These are phyloP conservation scores for Pammene fasciana DNA, from an alignment of 2,888 invertebrate genomes.

Conservation along the genomic window DNA sequence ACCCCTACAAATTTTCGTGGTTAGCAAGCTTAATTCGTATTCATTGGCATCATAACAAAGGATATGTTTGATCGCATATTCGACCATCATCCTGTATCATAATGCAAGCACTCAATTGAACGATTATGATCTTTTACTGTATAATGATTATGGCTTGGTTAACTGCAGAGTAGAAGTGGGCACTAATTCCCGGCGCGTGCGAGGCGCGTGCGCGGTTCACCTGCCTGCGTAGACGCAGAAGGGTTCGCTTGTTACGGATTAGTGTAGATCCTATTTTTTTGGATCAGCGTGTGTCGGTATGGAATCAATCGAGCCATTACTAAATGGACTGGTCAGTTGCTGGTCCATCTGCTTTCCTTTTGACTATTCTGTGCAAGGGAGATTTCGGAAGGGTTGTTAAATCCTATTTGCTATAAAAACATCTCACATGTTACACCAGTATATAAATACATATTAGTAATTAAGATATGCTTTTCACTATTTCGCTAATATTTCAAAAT, in stretches of 20 bases:
- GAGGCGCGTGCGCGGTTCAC: constrained; percentile 61
- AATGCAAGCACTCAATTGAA: not conserved
- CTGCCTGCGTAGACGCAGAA: constrained; percentile 53
- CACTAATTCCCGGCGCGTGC: constrained; percentile 64
- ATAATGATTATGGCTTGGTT: not conserved
- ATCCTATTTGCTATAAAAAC: not conserved
- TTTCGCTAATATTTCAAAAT: too few relatives aligned
- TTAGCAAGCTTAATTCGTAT: too few relatives aligned
- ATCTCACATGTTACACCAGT: not conserved
- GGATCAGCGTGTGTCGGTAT: constrained; percentile 4
- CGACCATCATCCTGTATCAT: not conserved
- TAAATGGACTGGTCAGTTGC: constrained; percentile 18
- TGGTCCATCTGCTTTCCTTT: constrained; percentile 12
- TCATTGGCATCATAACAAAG: not conserved
- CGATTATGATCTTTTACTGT: not conserved
- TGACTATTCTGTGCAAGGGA: not conserved
- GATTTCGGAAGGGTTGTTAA: not conserved
- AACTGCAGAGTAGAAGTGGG: not conserved
- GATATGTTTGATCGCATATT: too few relatives aligned
- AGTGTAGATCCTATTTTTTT: constrained; percentile 17
- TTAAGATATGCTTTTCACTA: too few relatives aligned
- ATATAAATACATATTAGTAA: too few relatives aligned
- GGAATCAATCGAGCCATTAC: not conserved
- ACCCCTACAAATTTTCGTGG: too few relatives aligned
- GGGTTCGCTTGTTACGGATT: constrained; percentile 27